Percentiles rank a stretch among this genome's conserved stretches.
Conservation (phyloP, 2,888 invertebrate species). For the Alloscopus bannaensis region DNA sequence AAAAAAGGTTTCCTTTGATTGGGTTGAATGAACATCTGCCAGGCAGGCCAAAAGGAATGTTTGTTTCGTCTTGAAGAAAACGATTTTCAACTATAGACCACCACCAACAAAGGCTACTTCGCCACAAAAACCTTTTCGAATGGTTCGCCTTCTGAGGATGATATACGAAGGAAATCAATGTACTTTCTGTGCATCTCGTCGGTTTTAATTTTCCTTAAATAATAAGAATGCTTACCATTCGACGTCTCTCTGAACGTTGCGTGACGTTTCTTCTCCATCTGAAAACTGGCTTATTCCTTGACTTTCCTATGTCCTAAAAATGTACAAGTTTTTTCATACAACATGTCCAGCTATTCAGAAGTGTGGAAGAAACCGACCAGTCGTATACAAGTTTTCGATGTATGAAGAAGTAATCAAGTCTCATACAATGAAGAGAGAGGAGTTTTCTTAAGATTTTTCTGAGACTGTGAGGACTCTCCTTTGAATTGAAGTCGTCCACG, state of each 20-base stretch:
- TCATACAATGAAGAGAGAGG: too few species aligned
- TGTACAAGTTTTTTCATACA: not conserved
- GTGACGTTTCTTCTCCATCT: not conserved
- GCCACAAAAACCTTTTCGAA: constrained; percentile 14
- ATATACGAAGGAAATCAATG: constrained; percentile 46
- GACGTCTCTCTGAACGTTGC: not conserved
- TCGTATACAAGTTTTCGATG: too few species aligned
- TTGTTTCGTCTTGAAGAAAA: constrained; percentile 32
- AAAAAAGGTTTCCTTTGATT: constrained; percentile 50
- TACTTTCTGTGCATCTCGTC: constrained; percentile 14
- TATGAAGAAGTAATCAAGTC: too few species aligned
- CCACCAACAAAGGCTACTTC: constrained; percentile 55
- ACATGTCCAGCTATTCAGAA: too few species aligned
- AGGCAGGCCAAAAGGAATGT: constrained; percentile 24
- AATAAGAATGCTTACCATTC: not conserved
- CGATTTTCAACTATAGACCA: constrained; percentile 27
- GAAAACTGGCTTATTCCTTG: not conserved
- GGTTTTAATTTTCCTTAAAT: not conserved
- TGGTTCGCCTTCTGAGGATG: constrained; percentile 15
- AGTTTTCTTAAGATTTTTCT: too few species aligned
- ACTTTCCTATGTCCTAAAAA: not conserved
- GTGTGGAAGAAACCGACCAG: too few species aligned
- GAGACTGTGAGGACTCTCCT: too few species aligned
- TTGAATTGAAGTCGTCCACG: too few species aligned
- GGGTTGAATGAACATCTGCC: constrained; percentile 62